Base-by-base conservation (phyloP, 2,888 invertebrate species). In the Alviniconcha strummeri region DNA sequence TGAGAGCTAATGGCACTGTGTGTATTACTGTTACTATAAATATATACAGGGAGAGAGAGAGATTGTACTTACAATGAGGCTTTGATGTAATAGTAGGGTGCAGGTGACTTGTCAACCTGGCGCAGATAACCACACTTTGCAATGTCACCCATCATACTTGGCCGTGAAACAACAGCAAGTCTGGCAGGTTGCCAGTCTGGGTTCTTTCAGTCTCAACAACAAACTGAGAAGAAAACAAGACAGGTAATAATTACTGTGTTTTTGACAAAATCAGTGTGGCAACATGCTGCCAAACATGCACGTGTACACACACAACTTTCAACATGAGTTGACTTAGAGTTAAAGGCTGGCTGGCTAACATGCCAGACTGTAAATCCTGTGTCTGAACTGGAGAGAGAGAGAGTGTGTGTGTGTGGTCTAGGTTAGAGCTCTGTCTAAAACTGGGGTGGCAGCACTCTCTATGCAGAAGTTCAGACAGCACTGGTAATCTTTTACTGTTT, bases 41-140 rank as follows among this genome's bases (percentile, higher is more conserved):
- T 36, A 36, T 36, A 36, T 36, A 36, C 3, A 36, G 36, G 3
- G 36, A 36, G 36, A 36, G 36, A 36, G 36, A 36, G 3, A 36
- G 36, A 36, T 36, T 36, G 4, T 67, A 67, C 82, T 83, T 19
- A 83, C 82, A 83, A 36, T 5, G 75, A 76, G 36, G 75, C 69
- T 57, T 77, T 77, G 55, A 83, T 54, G 17, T 83, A 83, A 15
- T 56, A 83, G 71, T 83, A 83, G 5, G 82, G 69, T 19, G 78
- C 57, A 36, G 69, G 69, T 7, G 71, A 77, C 52, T 77, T 83
- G 78, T 78, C 71, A 17, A 83, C 82, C 8, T 71, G 54, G 9
- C 71, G 54, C 69, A 71, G 52, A 55, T 71, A 83, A 9, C 17
- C 36, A 54, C 5, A n/a, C 36, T 60, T 57, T 4, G 13, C 17